Percentiles rank a stretch among this genome's conserved stretches.
phyloP scores from a whole-genome alignment of 2,888 invertebrate species.

The Cybosia mesomella region DNA sequence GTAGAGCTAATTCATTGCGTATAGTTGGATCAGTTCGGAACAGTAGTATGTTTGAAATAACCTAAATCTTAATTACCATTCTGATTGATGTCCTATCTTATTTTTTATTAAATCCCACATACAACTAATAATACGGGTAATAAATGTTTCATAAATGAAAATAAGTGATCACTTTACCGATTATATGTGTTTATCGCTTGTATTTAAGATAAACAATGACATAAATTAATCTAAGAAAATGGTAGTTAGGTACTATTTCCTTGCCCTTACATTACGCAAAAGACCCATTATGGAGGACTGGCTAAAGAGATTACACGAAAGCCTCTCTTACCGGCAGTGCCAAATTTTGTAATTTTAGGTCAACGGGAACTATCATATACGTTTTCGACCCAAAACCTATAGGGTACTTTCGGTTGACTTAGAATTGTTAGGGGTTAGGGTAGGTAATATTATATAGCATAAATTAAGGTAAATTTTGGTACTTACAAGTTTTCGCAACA shows the following conservation, averaged over 20 bases:
- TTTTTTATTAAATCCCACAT: not conserved
- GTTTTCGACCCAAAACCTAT: too few relatives aligned
- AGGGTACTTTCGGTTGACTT: too few relatives aligned
- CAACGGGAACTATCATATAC: too few relatives aligned
- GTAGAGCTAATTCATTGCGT: not conserved
- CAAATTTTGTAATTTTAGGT: too few relatives aligned
- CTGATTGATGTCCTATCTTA: not conserved
- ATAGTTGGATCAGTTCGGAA: not conserved
- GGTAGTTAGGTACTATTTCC: not conserved
- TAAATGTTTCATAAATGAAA: not conserved
- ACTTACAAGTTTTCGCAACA: too few relatives aligned
- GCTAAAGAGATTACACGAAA: too few relatives aligned
- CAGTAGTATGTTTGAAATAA: not conserved
- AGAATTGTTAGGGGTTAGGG: too few relatives aligned
- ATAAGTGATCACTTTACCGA: not conserved
- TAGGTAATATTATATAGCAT: too few relatives aligned
- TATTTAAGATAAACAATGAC: not conserved
- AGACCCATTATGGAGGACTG: too few relatives aligned
- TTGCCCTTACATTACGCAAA: too few relatives aligned
- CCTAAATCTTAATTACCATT: not conserved
- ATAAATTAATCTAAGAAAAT: not conserved
- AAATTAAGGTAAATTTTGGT: too few relatives aligned
- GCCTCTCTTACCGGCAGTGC: too few relatives aligned
- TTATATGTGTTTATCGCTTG: slow-evolving; percentile 1
- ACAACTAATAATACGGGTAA: not conserved